Conservation (phyloP, 2,797 vertebrate species). For the Brachymystax lenok region DNA sequence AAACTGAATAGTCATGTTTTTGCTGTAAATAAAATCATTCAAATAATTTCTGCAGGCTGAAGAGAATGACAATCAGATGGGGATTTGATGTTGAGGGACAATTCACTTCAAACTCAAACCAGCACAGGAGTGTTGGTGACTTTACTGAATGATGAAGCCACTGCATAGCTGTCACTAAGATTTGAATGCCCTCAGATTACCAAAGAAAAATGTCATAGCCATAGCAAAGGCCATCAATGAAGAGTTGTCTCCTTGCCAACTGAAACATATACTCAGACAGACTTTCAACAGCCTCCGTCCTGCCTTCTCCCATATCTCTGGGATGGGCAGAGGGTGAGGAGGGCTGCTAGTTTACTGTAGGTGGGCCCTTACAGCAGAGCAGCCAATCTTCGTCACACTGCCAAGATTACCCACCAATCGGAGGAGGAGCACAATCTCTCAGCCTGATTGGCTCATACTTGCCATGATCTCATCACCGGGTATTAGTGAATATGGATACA, state of each 20-base stretch:
- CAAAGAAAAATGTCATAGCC: slow-evolving; percentile 69
- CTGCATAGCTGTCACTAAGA: neutral
- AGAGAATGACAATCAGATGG: slow-evolving; percentile 46
- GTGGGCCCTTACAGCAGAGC: slow-evolving; percentile 89
- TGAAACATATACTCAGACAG: slow-evolving; percentile 36
- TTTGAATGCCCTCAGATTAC: slow-evolving; percentile 74
- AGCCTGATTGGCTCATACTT: slow-evolving; percentile 77
- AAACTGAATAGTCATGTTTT: neutral
- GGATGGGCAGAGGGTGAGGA: slow-evolving; percentile 24
- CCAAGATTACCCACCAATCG: slow-evolving; percentile 90
- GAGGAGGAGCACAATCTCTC: slow-evolving; percentile 53
- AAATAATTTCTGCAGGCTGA: slow-evolving; percentile 67
- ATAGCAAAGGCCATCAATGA: slow-evolving; percentile 45
- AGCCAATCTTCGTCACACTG: slow-evolving; percentile 74
- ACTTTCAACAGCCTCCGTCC: slow-evolving; percentile 54
- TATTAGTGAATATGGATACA: slow-evolving; percentile 16
- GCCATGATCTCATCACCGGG: slow-evolving; percentile 87
- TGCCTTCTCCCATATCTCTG: slow-evolving; percentile 47
- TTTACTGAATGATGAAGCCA: neutral
- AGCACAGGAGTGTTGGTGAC: neutral
- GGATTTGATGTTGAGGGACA: neutral
- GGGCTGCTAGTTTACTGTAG: slow-evolving; percentile 70
- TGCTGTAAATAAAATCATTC: neutral
- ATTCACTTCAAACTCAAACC: slow-evolving; percentile 32
- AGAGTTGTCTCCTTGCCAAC: slow-evolving; percentile 43